Conservation (phyloP, 2,797 vertebrate species). For the Choloepus didactylus region DNA sequence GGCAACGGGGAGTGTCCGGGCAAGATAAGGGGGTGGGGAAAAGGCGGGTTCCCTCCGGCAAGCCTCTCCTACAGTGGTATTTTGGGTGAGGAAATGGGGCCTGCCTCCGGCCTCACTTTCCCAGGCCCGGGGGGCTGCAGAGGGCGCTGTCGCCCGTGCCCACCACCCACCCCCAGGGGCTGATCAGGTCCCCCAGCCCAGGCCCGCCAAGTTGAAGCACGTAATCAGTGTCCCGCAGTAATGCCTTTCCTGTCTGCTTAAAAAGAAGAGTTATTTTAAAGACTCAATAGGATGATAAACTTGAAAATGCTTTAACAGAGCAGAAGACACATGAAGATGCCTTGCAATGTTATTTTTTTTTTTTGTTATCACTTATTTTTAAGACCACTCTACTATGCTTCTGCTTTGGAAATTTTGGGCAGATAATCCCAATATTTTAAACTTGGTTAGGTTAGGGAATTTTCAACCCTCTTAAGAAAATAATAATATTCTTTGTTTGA, state of each 20-base stretch:
- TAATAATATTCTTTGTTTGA: neutral
- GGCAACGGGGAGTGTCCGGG: no score
- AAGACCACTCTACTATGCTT: neutral
- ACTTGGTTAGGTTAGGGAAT: neutral
- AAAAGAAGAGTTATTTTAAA: constrained; percentile 2
- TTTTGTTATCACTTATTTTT: neutral
- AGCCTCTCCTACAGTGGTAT: no score
- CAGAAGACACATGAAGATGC: neutral
- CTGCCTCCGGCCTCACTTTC: no score
- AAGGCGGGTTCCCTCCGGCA: no score
- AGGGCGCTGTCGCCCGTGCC: no score
- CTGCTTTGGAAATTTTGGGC: neutral
- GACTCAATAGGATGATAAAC: neutral
- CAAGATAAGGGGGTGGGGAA: no score
- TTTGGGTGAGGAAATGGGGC: no score
- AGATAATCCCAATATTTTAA: neutral
- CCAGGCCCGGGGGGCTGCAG: no score
- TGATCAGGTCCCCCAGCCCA: no score
- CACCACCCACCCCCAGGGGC: no score
- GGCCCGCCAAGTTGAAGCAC: no score
- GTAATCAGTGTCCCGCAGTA: no score
- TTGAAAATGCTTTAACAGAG: constrained; percentile 23
- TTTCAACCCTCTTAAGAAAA: neutral
- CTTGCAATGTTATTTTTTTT: neutral
- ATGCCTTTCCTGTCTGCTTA: neutral